Base-by-base conservation (phyloP, 2,113 vertebrate genomes). In the Cricetomys ansorgei region DNA sequence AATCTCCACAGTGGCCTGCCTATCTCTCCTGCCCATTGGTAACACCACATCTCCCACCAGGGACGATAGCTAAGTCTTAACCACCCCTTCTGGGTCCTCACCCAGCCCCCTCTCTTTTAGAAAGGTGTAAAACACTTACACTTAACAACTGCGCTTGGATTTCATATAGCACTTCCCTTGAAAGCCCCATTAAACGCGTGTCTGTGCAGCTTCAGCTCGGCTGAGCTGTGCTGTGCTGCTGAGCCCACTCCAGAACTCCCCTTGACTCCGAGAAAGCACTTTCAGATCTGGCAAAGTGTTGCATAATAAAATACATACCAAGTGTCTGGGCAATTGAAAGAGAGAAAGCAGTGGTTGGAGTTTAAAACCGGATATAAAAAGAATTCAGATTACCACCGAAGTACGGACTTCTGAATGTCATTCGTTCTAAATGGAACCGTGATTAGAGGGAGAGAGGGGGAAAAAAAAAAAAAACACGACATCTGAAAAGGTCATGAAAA, bases 341-440 rank as follows among this genome's bases (percentile, higher is more conserved):
- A 94, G 64, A 85, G 76, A 97, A 62, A 73, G 86, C 70, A 87
- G 92, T 95, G 94, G 97, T 97, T 97, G 93, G 79, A 94, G 43
- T 55, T 95, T 94, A 93, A 93, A 94, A 93, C 50, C 79, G 76
- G 89, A 85, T 97, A 92, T 97, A 94, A 97, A 97, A 97, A 96
- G 96, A 95, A 92, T 95, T 94, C 67, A 94, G 95, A 97, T 96
- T 97, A 95, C 92, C 73, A 94, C 62, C 62, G 65, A 92, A 95
- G 81, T 95, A 94, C 95, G 31, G 77, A 96, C 92, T 96, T 95
- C 95, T 97, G 76, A 89, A 96, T 94, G 92, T 94, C 92, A 95
- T 94, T 95, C 91, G 40, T 45, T 94, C 95, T 96, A 97, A 98
- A 97, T 96, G 96, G 96, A 96, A 95, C 88, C 89, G 73, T 95